phyloP scores from a whole-genome alignment of 2,113 vertebrate genomes.

The Danio rerio region DNA sequence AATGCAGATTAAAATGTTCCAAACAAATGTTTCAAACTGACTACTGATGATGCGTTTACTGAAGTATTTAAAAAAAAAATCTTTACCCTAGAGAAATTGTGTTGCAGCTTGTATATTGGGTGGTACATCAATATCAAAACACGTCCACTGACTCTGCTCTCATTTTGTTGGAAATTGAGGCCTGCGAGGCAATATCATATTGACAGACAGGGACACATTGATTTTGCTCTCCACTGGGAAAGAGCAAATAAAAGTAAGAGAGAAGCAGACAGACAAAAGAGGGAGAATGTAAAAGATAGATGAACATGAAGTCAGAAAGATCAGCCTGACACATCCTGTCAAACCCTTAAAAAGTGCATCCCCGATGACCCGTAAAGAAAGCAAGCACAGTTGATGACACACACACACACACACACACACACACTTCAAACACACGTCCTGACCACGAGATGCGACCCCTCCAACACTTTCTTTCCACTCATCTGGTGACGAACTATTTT shows the following conservation, averaged over 20 bases:
- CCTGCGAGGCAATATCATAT: slow-evolving; percentile 13
- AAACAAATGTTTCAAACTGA: too few species aligned
- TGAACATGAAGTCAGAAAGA: slow-evolving; percentile 29
- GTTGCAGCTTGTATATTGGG: too few species aligned
- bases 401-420: slow-evolving; percentile 59
- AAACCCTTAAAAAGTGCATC: slow-evolving; percentile 62
- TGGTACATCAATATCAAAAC: not conserved
- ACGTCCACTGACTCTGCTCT: slow-evolving; percentile 6
- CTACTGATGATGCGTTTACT: too few species aligned
- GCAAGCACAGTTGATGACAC: slow-evolving; percentile 54
- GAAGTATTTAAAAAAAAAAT: too few species aligned
- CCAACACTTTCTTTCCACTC: slow-evolving; percentile 68
- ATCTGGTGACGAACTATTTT: slow-evolving; percentile 76
- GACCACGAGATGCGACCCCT: slow-evolving; percentile 60
- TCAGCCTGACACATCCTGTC: slow-evolving; percentile 54
- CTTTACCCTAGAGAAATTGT: too few species aligned
- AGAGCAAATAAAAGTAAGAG: slow-evolving; percentile 57
- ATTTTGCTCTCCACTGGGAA: slow-evolving; percentile 59
- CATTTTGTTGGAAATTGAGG: slow-evolving; percentile 35
- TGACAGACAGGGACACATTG: slow-evolving; percentile 42
- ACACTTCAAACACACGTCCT: slow-evolving; percentile 58
- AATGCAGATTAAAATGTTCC: too few species aligned
- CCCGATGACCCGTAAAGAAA: slow-evolving; percentile 68
- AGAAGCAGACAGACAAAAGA: not conserved
- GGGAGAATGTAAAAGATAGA: slow-evolving; percentile 23